Percentiles rank a stretch among this genome's conserved stretches.
Conservation (phyloP, 2,113 vertebrate genomes). For the Eulacestoma nigropectus region DNA sequence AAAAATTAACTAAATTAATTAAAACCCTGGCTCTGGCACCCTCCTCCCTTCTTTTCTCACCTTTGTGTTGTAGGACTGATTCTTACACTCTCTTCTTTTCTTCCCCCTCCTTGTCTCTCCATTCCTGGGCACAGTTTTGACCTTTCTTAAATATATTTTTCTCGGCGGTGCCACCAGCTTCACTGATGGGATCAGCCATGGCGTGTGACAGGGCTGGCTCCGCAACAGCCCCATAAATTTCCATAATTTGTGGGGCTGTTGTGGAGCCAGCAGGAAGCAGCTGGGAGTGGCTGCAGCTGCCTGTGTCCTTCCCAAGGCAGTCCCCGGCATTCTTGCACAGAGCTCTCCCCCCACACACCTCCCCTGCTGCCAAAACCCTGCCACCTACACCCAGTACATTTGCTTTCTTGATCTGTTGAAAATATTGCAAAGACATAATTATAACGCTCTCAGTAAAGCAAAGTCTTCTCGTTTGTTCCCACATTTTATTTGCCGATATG, state of each 20-base stretch:
- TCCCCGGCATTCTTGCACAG: too few relatives aligned
- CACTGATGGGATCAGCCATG: background rate
- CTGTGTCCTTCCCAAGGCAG: background rate
- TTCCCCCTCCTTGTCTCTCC: accelerated
- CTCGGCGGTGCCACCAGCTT: background rate
- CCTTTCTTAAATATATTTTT: background rate
- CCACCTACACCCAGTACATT: background rate
- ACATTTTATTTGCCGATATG: background rate
- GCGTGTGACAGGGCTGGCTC: background rate
- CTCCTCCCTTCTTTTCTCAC: background rate
- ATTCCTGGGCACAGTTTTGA: background rate
- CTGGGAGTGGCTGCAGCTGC: background rate
- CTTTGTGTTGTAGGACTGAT: background rate
- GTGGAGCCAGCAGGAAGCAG: background rate
- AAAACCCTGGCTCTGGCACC: background rate
- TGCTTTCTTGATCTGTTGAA: background rate
- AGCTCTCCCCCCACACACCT: background rate
- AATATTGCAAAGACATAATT: background rate
- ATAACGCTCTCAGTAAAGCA: background rate
- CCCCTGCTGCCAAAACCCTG: background rate
- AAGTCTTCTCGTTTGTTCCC: background rate
- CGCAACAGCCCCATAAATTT: background rate
- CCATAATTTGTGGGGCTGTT: background rate
- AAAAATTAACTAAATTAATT: background rate
- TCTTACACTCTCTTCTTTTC: accelerated